Evolutionary conservation across 1,140 invertebrate species (phyloP), one percentile per base, ranked within the genome.

Genomic region (Ylistrum balloti): DNA sequence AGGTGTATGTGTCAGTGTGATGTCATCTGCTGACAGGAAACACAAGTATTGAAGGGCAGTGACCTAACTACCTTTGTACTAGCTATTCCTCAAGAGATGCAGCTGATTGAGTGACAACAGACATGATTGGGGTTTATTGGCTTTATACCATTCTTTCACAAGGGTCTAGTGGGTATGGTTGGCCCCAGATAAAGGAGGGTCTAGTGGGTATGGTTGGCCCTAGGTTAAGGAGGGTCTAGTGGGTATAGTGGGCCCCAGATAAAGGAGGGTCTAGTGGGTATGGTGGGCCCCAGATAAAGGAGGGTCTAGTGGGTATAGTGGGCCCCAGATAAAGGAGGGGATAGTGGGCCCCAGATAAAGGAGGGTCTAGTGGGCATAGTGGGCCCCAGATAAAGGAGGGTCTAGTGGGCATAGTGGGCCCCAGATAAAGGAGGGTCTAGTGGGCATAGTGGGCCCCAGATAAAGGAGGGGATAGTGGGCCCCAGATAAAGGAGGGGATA

Each of bases 71-170:
- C 9, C 22, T 5, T 17, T 74, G 17, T 74, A 74, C 22, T 74
- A 17, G n/a, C 5, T 5, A 74, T 74, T 74, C 56, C 56, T 28
- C 56, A n/a, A 11, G 56, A 74, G 56, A 74, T 28, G n/a, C 5
- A 7, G 56, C n/a, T 28, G 56, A 74, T 74, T 74, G 56, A 74
- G 56, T 74, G 56, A 74, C 56, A 74, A 5, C 5, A n/a, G 56
- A 74, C 56, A 74, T 74, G n/a, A 74, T n/a, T 74, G 56, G n/a
- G 56, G 56, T 74, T 74, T 74, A 74, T 28, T 74, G n/a, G 56
- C 56, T 74, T 13, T 15, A n/a, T n/a, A n/a, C n/a, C n/a, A n/a
- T 56, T 11, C 45, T 2, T 15, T 17, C 9, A 3, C 2, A 17
- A 74, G 56, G 56, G 56, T 74, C n/a, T n/a, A n/a, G n/a, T n/a